These are phyloP conservation scores for Pterobdella sp. DNA, from an alignment of 2,888 invertebrate species.

Conservation along the genomic window DNA sequence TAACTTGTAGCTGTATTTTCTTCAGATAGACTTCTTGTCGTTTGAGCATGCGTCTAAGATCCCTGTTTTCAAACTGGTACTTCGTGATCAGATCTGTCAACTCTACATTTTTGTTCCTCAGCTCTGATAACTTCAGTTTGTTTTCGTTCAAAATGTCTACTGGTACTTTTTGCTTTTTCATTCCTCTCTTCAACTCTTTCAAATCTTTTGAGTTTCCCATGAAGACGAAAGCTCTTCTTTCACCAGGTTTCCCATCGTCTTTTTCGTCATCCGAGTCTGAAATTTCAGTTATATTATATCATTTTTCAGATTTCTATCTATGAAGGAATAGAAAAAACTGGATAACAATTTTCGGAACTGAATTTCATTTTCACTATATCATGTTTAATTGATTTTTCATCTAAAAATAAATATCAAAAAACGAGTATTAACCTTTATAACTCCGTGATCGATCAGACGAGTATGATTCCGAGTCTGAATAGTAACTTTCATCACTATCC, in stretches of 20 bases:
- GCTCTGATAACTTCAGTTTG: slow-evolving; percentile 23
- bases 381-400: too few species aligned
- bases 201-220: slow-evolving; percentile 2
- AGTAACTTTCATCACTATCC: background rate
- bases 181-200: background rate
- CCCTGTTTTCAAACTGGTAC: slow-evolving; percentile 29
- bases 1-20: slow-evolving; percentile 22
- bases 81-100: slow-evolving; percentile 19
- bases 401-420: too few species aligned
- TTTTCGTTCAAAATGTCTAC: slow-evolving; percentile 21
- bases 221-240: background rate
- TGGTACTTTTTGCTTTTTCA: slow-evolving; percentile 8
- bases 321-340: too few species aligned
- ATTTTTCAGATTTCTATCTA: too few species aligned
- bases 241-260: background rate
- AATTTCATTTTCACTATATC: background rate
- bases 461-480: slow-evolving; percentile 4
- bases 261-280: background rate
- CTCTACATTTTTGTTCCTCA: slow-evolving; percentile 24
- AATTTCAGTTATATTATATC: background rate
- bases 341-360: background rate
- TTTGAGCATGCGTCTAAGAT: slow-evolving; percentile 19
- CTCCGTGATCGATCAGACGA: background rate
- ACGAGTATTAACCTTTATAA: too few species aligned
- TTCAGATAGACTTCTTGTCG: slow-evolving; percentile 24